These are phyloP conservation scores for Agelastica alni DNA, from an alignment of 2,888 invertebrate species.

Conservation along the genomic window DNA sequence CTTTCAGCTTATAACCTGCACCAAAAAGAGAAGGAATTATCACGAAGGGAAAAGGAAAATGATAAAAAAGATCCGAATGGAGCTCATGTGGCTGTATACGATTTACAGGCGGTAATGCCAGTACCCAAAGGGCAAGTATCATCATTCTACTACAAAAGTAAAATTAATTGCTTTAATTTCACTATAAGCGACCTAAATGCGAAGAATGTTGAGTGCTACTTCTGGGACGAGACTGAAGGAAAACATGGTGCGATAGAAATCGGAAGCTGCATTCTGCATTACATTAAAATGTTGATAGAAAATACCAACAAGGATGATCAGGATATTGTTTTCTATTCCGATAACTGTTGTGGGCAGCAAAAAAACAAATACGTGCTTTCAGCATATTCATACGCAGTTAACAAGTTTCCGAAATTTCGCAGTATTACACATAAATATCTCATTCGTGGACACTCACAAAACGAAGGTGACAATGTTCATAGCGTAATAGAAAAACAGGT, in stretches of 20 bases:
- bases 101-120: conserved; percentile 15
- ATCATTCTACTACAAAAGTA: conserved; percentile 40
- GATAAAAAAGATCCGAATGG: conserved; percentile 1
- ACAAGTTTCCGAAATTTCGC: not conserved
- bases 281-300: conserved; percentile 3
- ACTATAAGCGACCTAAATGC: conserved; percentile 33
- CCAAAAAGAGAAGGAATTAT: conserved; percentile 9
- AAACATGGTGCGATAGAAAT: conserved; percentile 33
- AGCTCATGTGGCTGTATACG: conserved; percentile 8
- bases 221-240: conserved; percentile 43
- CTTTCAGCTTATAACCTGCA: no score
- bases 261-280: conserved; percentile 23
- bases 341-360: conserved; percentile 21
- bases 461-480: conserved; percentile 12
- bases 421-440: conserved; percentile 10
- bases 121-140: conserved; percentile 14
- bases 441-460: conserved; percentile 6
- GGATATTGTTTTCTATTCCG: conserved; percentile 18
- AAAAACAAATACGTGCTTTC: conserved; percentile 16
- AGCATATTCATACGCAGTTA: conserved; percentile 8
- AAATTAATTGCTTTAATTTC: conserved; percentile 34
- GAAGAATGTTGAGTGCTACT: conserved; percentile 34
- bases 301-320: conserved; percentile 1
- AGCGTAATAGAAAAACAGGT: conserved; percentile 11
- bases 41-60: not conserved